Conservation (phyloP, 2,797 vertebrate genomes). For the Pteronotus mesoamericanus region DNA sequence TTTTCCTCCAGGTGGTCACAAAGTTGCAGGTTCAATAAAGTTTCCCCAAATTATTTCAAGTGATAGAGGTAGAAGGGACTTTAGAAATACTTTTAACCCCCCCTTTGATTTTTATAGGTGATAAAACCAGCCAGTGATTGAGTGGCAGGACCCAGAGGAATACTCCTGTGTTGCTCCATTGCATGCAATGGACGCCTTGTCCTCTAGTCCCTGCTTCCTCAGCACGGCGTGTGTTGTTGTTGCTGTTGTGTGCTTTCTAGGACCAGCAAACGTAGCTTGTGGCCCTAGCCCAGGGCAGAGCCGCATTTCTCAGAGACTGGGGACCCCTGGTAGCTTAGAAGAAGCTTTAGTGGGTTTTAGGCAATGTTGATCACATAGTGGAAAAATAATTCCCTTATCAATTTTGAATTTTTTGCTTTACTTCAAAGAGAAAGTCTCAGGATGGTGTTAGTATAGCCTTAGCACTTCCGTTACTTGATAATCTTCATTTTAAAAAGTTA, state of each 20-base stretch:
- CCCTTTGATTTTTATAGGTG: background rate
- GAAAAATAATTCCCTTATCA: background rate
- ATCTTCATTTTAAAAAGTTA: background rate
- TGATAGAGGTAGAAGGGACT: background rate
- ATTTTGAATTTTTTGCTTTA: background rate
- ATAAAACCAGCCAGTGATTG: background rate
- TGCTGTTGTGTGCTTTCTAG: background rate
- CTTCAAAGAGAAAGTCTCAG: background rate
- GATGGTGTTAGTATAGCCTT: background rate
- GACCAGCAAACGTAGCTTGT: background rate
- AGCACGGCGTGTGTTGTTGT: background rate
- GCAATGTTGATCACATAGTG: background rate
- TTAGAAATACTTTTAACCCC: background rate
- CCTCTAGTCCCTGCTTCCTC: background rate
- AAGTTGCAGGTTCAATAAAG: background rate
- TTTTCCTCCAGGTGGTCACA: background rate
- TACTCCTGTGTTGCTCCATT: background rate
- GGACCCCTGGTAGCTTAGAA: background rate
- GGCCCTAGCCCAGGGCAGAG: background rate
- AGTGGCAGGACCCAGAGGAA: background rate
- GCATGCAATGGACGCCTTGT: background rate
- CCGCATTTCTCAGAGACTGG: background rate
- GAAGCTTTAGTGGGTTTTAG: background rate
- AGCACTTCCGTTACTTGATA: background rate
- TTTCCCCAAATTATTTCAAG: background rate